Base-by-base conservation (phyloP, 2,797 vertebrate species). In the Sandelia bainsii region DNA sequence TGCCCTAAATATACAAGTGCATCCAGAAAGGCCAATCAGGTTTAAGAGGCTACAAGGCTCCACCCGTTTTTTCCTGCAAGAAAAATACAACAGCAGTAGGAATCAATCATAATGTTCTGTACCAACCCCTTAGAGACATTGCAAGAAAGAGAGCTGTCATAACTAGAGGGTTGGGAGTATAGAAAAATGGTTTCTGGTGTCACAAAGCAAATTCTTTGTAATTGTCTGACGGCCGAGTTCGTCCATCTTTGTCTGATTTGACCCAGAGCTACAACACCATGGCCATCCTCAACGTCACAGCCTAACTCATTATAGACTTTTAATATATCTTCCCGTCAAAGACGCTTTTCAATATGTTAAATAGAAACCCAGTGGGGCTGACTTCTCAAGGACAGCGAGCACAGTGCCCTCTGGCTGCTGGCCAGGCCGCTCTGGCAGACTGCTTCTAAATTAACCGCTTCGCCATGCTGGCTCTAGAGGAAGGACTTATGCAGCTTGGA, bases 401-500 rank as follows among this genome's bases (percentile, higher is more conserved):
- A 90, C 82, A 79, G 87, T 94, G 92, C 92, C 94, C 94, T 95
- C 93, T 94, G 93, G 94, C 92, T 89, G 89, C 88, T 50, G 81
- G 91, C 93, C 94, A 95, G 92, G 92, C 88, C 88, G 87, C 91
- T 93, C 91, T 92, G 90, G 91, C 92, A 92, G 93, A 92, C 92
- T 93, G 92, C 92, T 91, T 93, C 94, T 94, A 94, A 95, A 95
- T 95, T 94, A 95, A 94, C 92, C 89, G 86, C 82, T 84, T 92
- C 89, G 93, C 89, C 79, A 88, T 62, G 75, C 77, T 34, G 80
- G 81, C 91, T 93, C 90, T 76, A 62, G 88, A 93, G 91, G 84
- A 93, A 91, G 89, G 91, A 91, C 87, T 93, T 90, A 79, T 51
- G 90, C 88, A 76, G 88, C 88, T 90, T 64, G 39, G 83, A 90